Conservation (phyloP, 2,888 invertebrate species). For the Eurytoma adleriae region DNA sequence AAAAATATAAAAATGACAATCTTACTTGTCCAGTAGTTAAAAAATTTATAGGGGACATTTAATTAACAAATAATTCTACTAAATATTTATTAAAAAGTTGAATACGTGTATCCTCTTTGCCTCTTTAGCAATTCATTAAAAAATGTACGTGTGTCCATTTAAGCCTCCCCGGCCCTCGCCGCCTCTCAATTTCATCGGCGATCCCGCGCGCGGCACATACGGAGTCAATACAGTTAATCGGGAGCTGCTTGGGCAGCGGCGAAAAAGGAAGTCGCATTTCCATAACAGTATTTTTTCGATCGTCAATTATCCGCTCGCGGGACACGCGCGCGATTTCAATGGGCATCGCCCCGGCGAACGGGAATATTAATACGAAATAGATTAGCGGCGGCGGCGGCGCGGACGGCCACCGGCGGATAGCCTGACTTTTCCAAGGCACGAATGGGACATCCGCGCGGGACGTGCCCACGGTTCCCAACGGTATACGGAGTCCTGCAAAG, state of each 20-base stretch:
- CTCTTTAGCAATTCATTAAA: too few relatives aligned
- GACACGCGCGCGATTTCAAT: constrained; percentile 39
- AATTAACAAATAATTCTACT: too few relatives aligned
- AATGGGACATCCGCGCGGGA: constrained; percentile 19
- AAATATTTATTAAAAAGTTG: too few relatives aligned
- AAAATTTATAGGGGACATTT: too few relatives aligned
- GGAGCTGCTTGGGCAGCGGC: not conserved
- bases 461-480: not conserved
- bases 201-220: constrained; percentile 1
- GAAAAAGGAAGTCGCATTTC: constrained; percentile 49
- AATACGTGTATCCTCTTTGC: too few relatives aligned
- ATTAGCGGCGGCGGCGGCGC: constrained; percentile 33
- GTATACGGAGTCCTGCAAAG: constrained; percentile 13
- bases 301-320: constrained; percentile 44
- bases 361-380: constrained; percentile 53
- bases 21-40: too few relatives aligned
- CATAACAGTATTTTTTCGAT: constrained; percentile 49
- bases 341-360: constrained; percentile 23
- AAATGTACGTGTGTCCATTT: not conserved
- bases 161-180: not conserved
- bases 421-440: constrained; percentile 33
- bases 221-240: constrained; percentile 14
- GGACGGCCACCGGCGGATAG: not conserved
- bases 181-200: not conserved
- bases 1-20: too few relatives aligned